A percentile compares a stretch with the other conserved stretches of the same genome.
Conservation (phyloP, 2,797 vertebrate genomes). For the Rhodeus uyekii region DNA sequence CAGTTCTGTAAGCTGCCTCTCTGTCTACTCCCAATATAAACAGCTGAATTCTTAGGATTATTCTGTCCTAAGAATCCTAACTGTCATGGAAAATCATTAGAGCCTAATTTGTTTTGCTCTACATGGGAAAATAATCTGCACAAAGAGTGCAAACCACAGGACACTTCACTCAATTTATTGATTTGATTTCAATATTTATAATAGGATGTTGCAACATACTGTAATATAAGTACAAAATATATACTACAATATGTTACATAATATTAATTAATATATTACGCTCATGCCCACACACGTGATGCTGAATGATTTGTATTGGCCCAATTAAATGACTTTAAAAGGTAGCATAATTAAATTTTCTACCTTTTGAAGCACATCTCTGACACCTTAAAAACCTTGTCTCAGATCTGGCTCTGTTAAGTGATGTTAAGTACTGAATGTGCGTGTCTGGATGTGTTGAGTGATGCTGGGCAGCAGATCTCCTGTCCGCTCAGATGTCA, state of each 20-base stretch:
- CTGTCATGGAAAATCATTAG: neutral
- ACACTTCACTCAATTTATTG: too few species aligned
- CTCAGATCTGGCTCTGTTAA: neutral
- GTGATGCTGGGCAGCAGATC: constrained; percentile 33
- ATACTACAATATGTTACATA: neutral
- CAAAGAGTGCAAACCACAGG: too few species aligned
- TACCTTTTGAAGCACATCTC: neutral
- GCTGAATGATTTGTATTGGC: neutral
- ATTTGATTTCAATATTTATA: neutral
- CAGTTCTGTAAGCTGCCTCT: neutral
- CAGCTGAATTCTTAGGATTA: too few species aligned
- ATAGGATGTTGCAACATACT: neutral
- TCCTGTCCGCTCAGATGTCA: constrained; percentile 13
- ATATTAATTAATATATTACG: neutral
- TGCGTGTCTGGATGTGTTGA: constrained; percentile 32
- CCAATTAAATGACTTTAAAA: neutral
- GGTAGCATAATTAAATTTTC: neutral
- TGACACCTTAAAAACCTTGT: neutral
- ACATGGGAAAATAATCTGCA: neutral
- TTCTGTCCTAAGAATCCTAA: neutral
- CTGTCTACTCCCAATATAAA: neutral
- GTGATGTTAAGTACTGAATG: constrained; percentile 3
- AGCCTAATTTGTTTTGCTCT: neutral
- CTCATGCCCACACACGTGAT: neutral
- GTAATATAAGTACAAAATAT: neutral